Conservation (phyloP, 1,140 invertebrate species). For the Aphelenchoides fujianensis region DNA sequence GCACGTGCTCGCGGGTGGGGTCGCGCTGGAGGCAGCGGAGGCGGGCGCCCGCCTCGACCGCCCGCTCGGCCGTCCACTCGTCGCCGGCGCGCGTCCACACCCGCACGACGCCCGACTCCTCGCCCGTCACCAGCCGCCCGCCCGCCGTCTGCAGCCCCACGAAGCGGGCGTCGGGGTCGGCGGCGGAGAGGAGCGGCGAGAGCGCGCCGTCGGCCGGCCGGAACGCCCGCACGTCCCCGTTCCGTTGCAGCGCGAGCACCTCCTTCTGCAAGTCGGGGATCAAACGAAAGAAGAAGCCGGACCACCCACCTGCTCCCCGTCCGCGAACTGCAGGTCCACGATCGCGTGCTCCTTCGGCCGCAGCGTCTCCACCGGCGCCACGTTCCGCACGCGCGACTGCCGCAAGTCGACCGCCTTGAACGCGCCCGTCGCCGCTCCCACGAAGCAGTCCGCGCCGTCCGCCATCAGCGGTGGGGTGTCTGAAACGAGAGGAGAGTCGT, state of each 20-base stretch:
- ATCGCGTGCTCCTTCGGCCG: conserved; percentile 25
- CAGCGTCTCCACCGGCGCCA: conserved; percentile 17
- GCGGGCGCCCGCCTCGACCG: conserved; percentile 30
- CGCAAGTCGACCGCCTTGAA: conserved; percentile 22
- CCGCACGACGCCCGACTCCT: conserved; percentile 29
- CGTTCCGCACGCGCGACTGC: conserved; percentile 4
- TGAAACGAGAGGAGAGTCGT: too few species aligned
- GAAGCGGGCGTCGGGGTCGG: too few species aligned
- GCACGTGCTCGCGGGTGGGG: conserved; percentile 13
- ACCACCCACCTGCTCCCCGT: conserved; percentile 28
- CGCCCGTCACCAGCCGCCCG: too few species aligned
- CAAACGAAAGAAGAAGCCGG: too few species aligned
- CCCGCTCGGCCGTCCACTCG: conserved; percentile 11
- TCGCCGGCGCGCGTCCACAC: conserved; percentile 28
- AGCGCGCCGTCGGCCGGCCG: too few species aligned
- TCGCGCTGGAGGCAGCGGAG: conserved; percentile 22
- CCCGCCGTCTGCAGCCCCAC: too few species aligned
- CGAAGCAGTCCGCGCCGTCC: conserved; percentile 35
- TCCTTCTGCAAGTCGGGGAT: too few species aligned
- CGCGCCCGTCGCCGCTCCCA: conserved; percentile 32
- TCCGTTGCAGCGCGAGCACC: too few species aligned
- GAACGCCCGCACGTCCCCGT: too few species aligned
- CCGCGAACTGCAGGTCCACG: conserved; percentile 34
- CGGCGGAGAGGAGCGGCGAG: too few species aligned
- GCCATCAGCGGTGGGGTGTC: too few species aligned